Evolutionary conservation across 2,797 vertebrate genomes (phyloP).

Genomic region (Tokudaia muenninki): DNA sequence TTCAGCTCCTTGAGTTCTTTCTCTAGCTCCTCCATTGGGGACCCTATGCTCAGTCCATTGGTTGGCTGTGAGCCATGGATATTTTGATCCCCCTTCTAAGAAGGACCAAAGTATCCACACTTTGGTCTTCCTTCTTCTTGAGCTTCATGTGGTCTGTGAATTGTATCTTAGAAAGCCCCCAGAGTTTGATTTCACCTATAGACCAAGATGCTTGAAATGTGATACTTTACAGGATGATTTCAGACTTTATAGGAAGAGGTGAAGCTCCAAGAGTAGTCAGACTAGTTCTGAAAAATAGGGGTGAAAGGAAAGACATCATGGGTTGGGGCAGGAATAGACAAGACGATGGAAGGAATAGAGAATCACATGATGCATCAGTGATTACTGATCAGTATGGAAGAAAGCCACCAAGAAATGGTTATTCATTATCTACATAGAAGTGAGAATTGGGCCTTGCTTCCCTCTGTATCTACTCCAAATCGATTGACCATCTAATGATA

Average conservation of each 20-base stretch:
- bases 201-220: not conserved
- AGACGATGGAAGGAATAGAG: not conserved
- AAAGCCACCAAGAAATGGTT: constrained; percentile 12
- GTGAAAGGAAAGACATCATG: not conserved
- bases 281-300: constrained; percentile 51
- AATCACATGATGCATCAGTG: not conserved
- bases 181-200: constrained; percentile 34
- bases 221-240: constrained; percentile 25
- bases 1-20: too few species aligned
- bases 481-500: constrained; percentile 3
- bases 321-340: not conserved
- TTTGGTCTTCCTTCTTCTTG: too few species aligned
- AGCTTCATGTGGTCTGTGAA: too few species aligned
- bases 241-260: not conserved
- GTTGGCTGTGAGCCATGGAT: too few species aligned
- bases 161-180: not conserved
- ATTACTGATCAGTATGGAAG: not conserved
- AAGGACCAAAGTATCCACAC: too few species aligned
- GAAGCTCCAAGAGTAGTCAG: not conserved
- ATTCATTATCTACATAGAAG: not conserved
- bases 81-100: too few species aligned
- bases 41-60: too few species aligned
- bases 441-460: not conserved
- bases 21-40: too few species aligned
- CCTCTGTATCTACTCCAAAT: not conserved